A percentile compares a stretch with the other conserved stretches of the same genome.
Evolutionary conservation across 2,797 vertebrate genomes (phyloP).

Genomic region (Gadopsis bispinosus): DNA sequence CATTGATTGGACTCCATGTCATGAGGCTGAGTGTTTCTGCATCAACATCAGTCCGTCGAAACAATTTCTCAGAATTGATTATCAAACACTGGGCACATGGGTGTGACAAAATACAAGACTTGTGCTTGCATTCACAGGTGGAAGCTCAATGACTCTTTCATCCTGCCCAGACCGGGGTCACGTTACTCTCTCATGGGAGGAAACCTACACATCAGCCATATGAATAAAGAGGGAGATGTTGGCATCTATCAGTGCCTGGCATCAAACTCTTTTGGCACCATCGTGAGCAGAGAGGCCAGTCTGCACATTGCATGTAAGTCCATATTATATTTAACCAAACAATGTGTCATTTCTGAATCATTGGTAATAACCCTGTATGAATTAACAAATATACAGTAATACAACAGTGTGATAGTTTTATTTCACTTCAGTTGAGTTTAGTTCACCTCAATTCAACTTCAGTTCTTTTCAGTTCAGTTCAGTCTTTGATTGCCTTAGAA

Average conservation of each 20-base stretch:
- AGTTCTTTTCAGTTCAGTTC: conserved; percentile 21
- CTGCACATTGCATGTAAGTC: conserved; percentile 96
- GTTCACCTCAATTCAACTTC: conserved; percentile 27
- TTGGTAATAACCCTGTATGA: background rate
- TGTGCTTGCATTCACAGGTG: conserved; percentile 85
- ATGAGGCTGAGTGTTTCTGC: conserved; percentile 7
- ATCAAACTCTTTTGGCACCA: conserved; percentile 93
- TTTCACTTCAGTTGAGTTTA: conserved; percentile 6
- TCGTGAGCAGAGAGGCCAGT: conserved; percentile 92
- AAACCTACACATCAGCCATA: conserved; percentile 91
- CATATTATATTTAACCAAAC: background rate
- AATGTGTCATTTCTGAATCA: background rate
- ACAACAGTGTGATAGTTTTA: background rate
- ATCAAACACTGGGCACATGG: background rate
- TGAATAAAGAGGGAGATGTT: conserved; percentile 90
- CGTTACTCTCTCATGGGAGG: conserved; percentile 90
- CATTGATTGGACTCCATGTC: conserved; percentile 3
- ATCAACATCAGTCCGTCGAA: background rate
- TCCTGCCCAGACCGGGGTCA: conserved; percentile 88
- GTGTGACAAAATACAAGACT: background rate
- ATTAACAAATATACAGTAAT: background rate
- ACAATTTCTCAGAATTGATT: background rate
- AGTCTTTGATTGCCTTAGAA: conserved; percentile 42
- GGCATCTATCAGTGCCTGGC: conserved; percentile 95
- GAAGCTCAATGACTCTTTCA: conserved; percentile 93